Evolutionary conservation across 2,797 vertebrate species (phyloP).

Genomic region (Phylloscopus collybita): DNA sequence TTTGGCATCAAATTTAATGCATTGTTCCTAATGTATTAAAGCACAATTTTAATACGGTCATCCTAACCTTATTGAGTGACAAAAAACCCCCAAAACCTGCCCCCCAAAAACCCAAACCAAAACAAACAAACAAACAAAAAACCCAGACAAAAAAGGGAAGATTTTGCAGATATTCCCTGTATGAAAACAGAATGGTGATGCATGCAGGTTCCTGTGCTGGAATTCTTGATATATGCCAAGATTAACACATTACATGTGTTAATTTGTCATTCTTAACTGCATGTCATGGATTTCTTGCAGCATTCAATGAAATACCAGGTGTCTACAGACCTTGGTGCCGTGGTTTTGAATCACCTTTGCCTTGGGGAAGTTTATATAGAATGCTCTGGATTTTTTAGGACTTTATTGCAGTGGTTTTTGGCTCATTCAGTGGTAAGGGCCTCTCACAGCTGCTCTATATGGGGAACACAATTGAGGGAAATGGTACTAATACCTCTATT

Average conservation of each 20-base stretch:
- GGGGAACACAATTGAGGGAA: background rate
- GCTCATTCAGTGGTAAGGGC: background rate
- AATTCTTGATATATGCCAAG: background rate
- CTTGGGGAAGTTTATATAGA: background rate
- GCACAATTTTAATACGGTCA: background rate
- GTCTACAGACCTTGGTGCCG: background rate
- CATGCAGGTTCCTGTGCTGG: background rate
- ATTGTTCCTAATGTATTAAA: background rate
- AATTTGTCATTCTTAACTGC: background rate
- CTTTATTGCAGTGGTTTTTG: background rate
- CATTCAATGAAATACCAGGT: background rate
- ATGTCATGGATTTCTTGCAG: background rate
- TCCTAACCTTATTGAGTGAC: background rate
- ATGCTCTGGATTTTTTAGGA: background rate
- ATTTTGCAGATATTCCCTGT: background rate
- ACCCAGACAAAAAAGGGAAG: background rate
- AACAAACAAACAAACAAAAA: background rate
- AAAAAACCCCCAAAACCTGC: background rate
- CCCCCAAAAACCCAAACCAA: no score
- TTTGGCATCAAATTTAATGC: background rate
- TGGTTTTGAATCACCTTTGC: background rate
- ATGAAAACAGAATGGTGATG: background rate
- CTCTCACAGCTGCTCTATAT: background rate
- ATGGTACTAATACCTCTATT: background rate
- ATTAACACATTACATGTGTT: background rate